A percentile compares a stretch with the other conserved stretches of the same genome.
Evolutionary conservation across 2,888 invertebrate species (phyloP).

Genomic region (Dolichomitus sp.): DNA sequence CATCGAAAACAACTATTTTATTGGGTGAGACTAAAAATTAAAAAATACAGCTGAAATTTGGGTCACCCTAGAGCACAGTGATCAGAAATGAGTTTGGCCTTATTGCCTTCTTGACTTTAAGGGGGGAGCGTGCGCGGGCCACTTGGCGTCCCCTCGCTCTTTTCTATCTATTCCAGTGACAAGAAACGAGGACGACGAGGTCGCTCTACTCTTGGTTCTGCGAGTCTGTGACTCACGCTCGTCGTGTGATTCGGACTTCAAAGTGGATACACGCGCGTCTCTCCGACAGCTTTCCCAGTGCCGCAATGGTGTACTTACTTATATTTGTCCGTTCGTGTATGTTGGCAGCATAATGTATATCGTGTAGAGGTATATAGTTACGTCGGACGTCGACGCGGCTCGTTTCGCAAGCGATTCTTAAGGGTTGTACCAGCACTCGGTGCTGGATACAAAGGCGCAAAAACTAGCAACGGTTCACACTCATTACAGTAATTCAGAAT

Average conservation of each 20-base stretch:
- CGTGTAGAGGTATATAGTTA: background rate
- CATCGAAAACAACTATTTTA: no score
- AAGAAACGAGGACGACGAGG: constrained; percentile 10
- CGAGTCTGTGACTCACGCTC: constrained; percentile 13
- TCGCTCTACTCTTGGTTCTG: constrained; percentile 3
- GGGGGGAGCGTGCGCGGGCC: constrained; percentile 19
- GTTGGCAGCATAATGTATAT: background rate
- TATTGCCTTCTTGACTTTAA: constrained; percentile 28
- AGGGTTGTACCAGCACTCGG: constrained; percentile 25
- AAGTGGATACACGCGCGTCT: constrained; percentile 10
- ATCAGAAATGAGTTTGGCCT: constrained; percentile 40
- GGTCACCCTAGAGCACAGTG: constrained; percentile 16
- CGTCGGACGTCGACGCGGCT: constrained; percentile 2
- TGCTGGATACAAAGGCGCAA: constrained; percentile 29
- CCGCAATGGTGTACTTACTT: background rate
- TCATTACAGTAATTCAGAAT: constrained; percentile 51
- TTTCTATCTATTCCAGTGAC: constrained; percentile 23
- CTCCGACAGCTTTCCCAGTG: background rate
- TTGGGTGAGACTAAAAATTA: no score
- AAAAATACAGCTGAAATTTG: no score
- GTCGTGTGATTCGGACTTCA: constrained; percentile 12
- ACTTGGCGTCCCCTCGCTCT: constrained; percentile 5
- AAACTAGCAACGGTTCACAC: constrained; percentile 45
- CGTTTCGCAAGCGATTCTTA: constrained; percentile 42
- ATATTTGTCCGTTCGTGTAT: constrained; percentile 2